Evolutionary conservation across 2,888 invertebrate species (phyloP).

Genomic region (Drosophila nr. perissopoda): DNA sequence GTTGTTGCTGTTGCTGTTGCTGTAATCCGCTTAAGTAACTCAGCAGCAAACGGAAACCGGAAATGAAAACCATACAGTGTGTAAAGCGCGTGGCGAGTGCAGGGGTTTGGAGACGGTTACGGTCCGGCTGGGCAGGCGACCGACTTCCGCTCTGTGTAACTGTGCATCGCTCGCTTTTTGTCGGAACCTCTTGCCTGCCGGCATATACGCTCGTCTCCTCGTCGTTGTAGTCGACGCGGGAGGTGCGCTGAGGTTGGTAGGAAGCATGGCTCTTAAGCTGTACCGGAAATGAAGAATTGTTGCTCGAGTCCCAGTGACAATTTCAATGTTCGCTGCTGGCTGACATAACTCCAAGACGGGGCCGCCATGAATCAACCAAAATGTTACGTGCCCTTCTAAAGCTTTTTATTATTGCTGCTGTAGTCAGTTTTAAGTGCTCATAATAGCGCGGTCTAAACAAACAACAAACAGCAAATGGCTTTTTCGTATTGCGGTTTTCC

Average conservation of each 20-base stretch:
- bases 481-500: slow-evolving; percentile 74
- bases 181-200: slow-evolving; percentile 9
- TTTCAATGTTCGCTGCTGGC: slow-evolving; percentile 49
- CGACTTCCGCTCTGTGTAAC: slow-evolving; percentile 65
- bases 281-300: slow-evolving; percentile 80
- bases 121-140: slow-evolving; percentile 51
- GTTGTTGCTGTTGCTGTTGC: slow-evolving; percentile 31
- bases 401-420: slow-evolving; percentile 28
- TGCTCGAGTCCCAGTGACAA: slow-evolving; percentile 70
- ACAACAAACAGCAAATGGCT: slow-evolving; percentile 66
- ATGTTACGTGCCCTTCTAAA: slow-evolving; percentile 36
- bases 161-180: slow-evolving; percentile 29
- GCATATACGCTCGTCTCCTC: slow-evolving; percentile 18
- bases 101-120: background rate
- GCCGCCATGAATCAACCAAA: slow-evolving; percentile 51
- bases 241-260: slow-evolving; percentile 34
- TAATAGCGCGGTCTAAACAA: slow-evolving; percentile 56
- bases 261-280: slow-evolving; percentile 80
- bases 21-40: slow-evolving; percentile 81
- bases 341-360: slow-evolving; percentile 52
- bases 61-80: slow-evolving; percentile 80
- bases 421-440: slow-evolving; percentile 69
- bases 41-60: slow-evolving; percentile 76
- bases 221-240: background rate
- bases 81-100: slow-evolving; percentile 45